Evolutionary conservation across 2,797 vertebrate genomes (phyloP).

Genomic region (Spinus pinus): DNA sequence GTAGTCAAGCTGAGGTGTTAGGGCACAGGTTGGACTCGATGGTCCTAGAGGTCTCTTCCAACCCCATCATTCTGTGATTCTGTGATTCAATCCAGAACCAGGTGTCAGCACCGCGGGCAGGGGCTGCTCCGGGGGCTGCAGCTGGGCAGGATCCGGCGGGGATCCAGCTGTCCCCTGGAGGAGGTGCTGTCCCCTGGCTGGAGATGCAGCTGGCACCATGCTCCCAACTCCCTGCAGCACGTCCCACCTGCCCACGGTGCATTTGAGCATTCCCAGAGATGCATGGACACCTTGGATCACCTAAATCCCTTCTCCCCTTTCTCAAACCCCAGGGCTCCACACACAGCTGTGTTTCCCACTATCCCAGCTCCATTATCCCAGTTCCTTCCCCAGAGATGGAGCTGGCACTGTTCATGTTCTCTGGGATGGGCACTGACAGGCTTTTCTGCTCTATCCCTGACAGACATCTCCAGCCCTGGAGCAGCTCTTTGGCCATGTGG

Average conservation of each 20-base stretch:
- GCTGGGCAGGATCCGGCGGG: rapidly evolving
- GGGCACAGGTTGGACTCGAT: too few relatives aligned
- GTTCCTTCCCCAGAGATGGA: background rate
- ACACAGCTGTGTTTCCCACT: background rate
- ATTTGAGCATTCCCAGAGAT: rapidly evolving
- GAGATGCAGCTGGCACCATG: background rate
- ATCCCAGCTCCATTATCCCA: background rate
- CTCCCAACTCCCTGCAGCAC: rapidly evolving
- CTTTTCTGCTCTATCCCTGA: background rate
- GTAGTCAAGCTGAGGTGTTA: too few relatives aligned
- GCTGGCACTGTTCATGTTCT: background rate
- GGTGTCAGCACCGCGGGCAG: rapidly evolving
- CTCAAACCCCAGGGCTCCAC: rapidly evolving
- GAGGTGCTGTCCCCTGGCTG: too few relatives aligned
- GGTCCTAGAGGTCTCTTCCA: too few relatives aligned
- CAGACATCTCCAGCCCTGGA: rapidly evolving
- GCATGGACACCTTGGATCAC: rapidly evolving
- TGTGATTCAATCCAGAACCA: background rate
- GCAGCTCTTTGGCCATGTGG: background rate
- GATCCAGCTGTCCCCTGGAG: too few relatives aligned
- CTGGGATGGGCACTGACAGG: background rate
- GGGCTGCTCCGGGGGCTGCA: background rate
- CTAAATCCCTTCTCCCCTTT: background rate
- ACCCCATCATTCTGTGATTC: too few relatives aligned
- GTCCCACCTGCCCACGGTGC: rapidly evolving